A percentile compares a stretch with the other conserved stretches of the same genome.
Evolutionary conservation across 2,113 vertebrate species (phyloP).

Genomic region (Serilophus lunatus): DNA sequence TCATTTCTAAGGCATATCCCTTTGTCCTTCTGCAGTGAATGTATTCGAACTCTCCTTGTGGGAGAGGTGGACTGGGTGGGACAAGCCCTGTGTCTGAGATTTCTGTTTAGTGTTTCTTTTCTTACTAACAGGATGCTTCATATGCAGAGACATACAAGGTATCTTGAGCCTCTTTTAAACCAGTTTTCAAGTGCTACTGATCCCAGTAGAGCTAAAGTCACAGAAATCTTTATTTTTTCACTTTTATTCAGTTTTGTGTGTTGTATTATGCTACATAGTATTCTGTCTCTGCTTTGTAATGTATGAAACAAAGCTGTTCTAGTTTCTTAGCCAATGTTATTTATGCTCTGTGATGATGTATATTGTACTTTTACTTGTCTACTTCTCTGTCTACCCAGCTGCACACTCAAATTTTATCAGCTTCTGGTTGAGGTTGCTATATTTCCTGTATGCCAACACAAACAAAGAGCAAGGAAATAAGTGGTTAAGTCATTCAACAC

Average conservation of each 20-base stretch:
- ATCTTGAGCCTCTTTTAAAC: slow-evolving; percentile 24
- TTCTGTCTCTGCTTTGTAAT: neutral
- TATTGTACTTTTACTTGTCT: neutral
- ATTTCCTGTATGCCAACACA: neutral
- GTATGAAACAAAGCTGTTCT: neutral
- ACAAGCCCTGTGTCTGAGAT: neutral
- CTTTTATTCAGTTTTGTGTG: neutral
- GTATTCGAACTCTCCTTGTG: neutral
- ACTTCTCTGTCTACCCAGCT: neutral
- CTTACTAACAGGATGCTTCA: neutral
- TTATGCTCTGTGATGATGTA: neutral
- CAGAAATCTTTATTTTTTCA: neutral
- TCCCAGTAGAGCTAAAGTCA: slow-evolving; percentile 38
- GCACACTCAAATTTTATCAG: neutral
- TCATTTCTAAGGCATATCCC: slow-evolving; percentile 21
- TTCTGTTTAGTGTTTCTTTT: neutral
- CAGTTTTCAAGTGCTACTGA: slow-evolving; percentile 23
- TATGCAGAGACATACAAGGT: neutral
- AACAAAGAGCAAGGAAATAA: slow-evolving; percentile 13
- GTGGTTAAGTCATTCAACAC: slow-evolving; percentile 11
- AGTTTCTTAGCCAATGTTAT: neutral
- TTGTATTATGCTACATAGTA: neutral
- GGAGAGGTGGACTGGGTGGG: neutral
- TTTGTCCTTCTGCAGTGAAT: slow-evolving; percentile 17
- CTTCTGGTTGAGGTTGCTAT: neutral